Evolutionary conservation across 2,888 invertebrate species (phyloP), one percentile per base, ranked within the genome.

Genomic region (Crossocerus cetratus): DNA sequence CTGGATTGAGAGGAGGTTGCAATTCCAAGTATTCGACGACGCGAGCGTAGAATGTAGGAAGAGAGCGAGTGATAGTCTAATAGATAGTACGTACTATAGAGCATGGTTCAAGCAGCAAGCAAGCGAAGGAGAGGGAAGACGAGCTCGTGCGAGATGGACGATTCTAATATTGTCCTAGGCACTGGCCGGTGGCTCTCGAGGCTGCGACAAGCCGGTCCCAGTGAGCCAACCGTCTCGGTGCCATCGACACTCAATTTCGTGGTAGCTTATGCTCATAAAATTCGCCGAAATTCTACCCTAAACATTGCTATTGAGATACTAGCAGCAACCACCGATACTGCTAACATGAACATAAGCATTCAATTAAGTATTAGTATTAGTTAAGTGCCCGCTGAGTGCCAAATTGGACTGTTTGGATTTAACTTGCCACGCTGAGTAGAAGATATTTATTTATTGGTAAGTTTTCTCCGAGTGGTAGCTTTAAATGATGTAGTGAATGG

Each of bases 141-240:
- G 71, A 66, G 67, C 72, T 65, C 74, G 69, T 73, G 67, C 67
- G 72, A 74, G 77, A 80, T 77, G 71, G 72, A 61, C 74, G 84
- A 82, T 86, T 89, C 89, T 89, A 89, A 89, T 89, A 89, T 89
- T 89, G 89, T 88, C 89, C 85, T 86, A 87, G 85, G 85, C 82
- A 80, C 74, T 78, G 78, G 84, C 78, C 75, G 80, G 82, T 78
- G 78, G n/a, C n/a, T 16, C 49, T 49, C 16, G 4, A 16, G 83
- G 80, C 81, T 75, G 75, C 72, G 79, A 80, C 77, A 78, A 76
- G 77, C 79, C 77, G 68, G 77, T 55, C 79, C 66, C 87, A 88
- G 88, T 86, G 84, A 81, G 84, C 83, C 77, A 81, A 81, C 77
- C 82, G 80, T 84, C 81, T 83, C 85, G 80, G 77, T 77, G 76